Conservation (phyloP, 2,113 vertebrate genomes). For the Isurus oxyrinchus region DNA sequence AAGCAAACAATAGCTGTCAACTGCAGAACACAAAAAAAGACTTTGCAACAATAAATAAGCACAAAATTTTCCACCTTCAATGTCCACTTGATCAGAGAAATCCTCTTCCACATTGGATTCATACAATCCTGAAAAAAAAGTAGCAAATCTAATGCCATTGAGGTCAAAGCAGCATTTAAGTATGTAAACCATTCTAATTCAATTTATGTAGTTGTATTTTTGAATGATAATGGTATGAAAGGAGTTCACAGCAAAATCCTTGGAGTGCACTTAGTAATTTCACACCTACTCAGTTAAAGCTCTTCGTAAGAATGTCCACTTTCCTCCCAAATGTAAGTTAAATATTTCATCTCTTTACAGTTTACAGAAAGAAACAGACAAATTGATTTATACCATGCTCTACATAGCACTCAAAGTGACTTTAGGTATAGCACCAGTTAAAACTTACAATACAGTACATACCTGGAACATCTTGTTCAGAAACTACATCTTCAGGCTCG, state of each 20-base stretch:
- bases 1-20: not conserved
- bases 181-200: not conserved
- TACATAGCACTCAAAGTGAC: not conserved
- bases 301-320: not conserved
- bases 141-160: not conserved
- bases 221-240: not conserved
- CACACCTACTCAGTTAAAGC: not conserved
- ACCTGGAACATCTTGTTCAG: constrained; percentile 15
- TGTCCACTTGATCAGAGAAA: constrained; percentile 19
- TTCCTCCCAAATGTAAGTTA: not conserved
- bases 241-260: not conserved
- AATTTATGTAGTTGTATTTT: not conserved
- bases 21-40: not conserved
- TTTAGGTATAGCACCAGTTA: not conserved
- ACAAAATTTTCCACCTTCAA: not conserved
- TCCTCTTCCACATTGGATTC: constrained; percentile 2
- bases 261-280: not conserved
- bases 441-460: not conserved
- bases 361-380: not conserved
- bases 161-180: not conserved
- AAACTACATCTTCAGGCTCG: not conserved
- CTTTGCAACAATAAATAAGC: not conserved
- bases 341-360: not conserved
- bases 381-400: not conserved
- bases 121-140: not conserved